phyloP scores from a whole-genome alignment of 2,113 vertebrate genomes.

The Cardinalis cardinalis region DNA sequence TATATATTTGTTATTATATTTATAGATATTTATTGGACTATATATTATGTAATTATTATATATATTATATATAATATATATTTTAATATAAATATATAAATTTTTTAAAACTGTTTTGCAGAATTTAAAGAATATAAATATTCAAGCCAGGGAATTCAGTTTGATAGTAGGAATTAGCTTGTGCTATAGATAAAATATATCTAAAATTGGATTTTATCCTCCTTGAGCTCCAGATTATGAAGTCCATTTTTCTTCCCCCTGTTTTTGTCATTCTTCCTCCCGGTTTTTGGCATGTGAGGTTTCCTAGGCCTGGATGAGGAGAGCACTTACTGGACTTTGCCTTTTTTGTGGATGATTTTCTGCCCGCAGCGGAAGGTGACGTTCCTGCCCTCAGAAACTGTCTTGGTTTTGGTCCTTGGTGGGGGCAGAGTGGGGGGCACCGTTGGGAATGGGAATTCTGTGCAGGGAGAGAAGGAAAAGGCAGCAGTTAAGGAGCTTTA shows the following conservation, averaged over 20 bases:
- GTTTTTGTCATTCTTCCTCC: not conserved
- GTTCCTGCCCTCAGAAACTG: slow-evolving; percentile 88
- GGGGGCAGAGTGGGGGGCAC: slow-evolving; percentile 80
- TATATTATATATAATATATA: too few species aligned
- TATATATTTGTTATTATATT: too few species aligned
- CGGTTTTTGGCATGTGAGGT: not conserved
- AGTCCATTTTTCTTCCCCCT: accelerated
- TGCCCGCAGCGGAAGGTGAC: slow-evolving; percentile 94
- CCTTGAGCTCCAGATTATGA: not conserved
- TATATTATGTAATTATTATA: too few species aligned
- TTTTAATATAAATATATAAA: not conserved
- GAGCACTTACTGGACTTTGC: slow-evolving; percentile 91
- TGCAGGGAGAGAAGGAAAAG: not conserved
- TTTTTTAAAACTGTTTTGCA: not conserved
- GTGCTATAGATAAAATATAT: accelerated
- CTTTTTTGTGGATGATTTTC: slow-evolving; percentile 92
- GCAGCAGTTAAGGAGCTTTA: not conserved
- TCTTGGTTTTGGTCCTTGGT: slow-evolving; percentile 87
- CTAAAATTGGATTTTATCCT: not conserved
- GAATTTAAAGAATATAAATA: not conserved
- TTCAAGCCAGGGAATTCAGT: not conserved
- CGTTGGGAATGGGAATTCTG: slow-evolving; percentile 93
- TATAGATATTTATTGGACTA: too few species aligned
- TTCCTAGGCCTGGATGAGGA: not conserved
- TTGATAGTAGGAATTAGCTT: not conserved